Base-by-base conservation (phyloP, 1,140 invertebrate genomes). In the Ceratoteleas bidentatus region DNA sequence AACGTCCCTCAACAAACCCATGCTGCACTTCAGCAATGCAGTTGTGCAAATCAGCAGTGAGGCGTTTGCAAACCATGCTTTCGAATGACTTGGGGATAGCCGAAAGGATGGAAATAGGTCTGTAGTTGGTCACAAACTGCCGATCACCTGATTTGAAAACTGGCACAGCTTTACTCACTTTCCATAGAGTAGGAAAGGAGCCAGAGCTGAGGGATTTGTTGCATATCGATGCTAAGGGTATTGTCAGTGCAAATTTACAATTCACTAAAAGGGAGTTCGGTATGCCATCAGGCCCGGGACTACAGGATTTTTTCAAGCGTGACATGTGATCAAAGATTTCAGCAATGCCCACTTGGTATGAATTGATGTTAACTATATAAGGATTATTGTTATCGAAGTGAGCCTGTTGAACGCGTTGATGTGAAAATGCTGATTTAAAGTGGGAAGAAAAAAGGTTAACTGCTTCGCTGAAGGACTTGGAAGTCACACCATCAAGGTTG, bases 191-290 rank as follows among this genome's bases (percentile, higher is more conserved):
- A n/a, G n/a, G n/a, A n/a, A n/a, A n/a, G n/a, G n/a, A n/a, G n/a
- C n/a, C n/a, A n/a, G n/a, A n/a, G n/a, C n/a, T n/a, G 1, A 49
- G n/a, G 7, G 58, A 61, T 47, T 61, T 61, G 6, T 15, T 33
- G 34, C 47, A 47, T 0, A 45, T 45, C 32, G 33, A 3, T 0
- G 13, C 7, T 4, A 61, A 14, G n/a, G 58, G 40, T 4, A 3
- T 38, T 2, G 43, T 13, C 5, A 45, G 2, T 3, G 40, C 40
- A 45, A 13, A 61, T 33, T 4, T 33, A 15, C 32, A 62, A 9
- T 33, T 47, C 0, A 10, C 34, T 2, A 47, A 14, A 3, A 62
- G 0, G 11, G n/a, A n/a, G n/a, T n/a, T n/a, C n/a, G n/a, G n/a
- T n/a, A n/a, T n/a, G n/a, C n/a, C n/a, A n/a, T n/a, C 58, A 10